Base-by-base conservation (phyloP, 1,140 invertebrate genomes). In the Apis florea region DNA sequence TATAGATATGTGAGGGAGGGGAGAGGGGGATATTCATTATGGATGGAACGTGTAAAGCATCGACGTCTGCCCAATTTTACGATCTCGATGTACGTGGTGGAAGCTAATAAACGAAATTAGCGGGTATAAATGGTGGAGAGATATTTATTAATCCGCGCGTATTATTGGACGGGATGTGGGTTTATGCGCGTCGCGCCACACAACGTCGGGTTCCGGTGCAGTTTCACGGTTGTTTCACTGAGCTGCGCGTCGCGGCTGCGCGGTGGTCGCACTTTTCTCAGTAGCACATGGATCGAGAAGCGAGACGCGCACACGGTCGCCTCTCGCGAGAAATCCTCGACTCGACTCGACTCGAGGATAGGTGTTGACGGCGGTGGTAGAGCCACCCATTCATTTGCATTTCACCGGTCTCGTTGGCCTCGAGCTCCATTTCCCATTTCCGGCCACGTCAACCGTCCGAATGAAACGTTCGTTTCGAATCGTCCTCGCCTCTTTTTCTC, bases 351-450 rank as follows among this genome's bases (percentile, higher is more conserved):
- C 51, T 53, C 83, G 53, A 9, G 64, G 64, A n/a, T n/a, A n/a
- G n/a, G n/a, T n/a, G n/a, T n/a, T n/a, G n/a, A n/a, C n/a, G n/a
- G n/a, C n/a, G n/a, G n/a, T n/a, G n/a, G n/a, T n/a, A n/a, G n/a
- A n/a, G n/a, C n/a, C n/a, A n/a, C n/a, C 61, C 71, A 64, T 83
- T 84, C 84, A 90, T 91, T 90, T 90, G 90, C 89, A 90, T 90
- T 87, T 88, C 84, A 90, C 86, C 87, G 85, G 82, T 83, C 86
- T 89, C 86, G 85, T 89, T 86, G 89, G 85, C 88, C 87, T 79
- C 85, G 79, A 85, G 84, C 83, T 87, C 68, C 79, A 72, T 85
- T 89, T 85, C 80, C 83, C 85, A 71, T 75, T 85, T 85, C 81
- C 84, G 79, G 53, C 79, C 51, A 53, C 54, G 69, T 59, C 81